Evolutionary conservation across 2,888 invertebrate genomes (phyloP).

Genomic region (Calameuta filiformis): DNA sequence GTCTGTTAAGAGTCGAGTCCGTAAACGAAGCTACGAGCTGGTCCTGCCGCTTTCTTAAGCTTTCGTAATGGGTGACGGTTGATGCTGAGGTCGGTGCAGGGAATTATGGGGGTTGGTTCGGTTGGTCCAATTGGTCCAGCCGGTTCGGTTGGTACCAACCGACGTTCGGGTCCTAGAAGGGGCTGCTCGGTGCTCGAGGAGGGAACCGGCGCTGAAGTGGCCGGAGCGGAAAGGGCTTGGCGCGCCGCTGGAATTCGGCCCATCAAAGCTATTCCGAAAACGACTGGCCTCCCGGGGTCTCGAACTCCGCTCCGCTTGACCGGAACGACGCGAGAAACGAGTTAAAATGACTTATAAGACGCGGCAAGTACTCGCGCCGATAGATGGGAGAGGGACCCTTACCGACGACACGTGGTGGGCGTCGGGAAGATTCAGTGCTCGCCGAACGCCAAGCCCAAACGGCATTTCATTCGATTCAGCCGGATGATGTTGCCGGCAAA

Average conservation of each 20-base stretch:
- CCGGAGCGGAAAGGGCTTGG: not conserved
- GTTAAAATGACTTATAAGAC: conserved; percentile 33
- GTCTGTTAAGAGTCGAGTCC: not conserved
- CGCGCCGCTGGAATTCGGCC: not conserved
- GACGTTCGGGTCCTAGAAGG: no score
- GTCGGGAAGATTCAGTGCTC: conserved; percentile 48
- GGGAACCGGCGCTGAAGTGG: not conserved
- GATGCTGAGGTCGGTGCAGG: no score
- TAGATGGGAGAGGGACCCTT: conserved; percentile 1
- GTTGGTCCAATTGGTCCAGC: no score
- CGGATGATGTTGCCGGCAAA: conserved; percentile 33
- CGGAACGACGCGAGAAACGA: conserved; percentile 8
- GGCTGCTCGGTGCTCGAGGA: no score
- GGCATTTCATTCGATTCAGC: conserved; percentile 47
- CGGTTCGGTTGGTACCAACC: no score
- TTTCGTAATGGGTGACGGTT: no score
- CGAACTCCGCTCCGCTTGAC: no score
- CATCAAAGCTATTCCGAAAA: not conserved
- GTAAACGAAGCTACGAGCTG: not conserved
- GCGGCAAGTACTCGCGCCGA: conserved; percentile 2
- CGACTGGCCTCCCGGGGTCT: conserved; percentile 4
- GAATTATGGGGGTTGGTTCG: no score
- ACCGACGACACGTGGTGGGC: conserved; percentile 47
- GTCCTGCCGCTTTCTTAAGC: no score
- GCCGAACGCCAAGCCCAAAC: conserved; percentile 46